Conservation (phyloP, 2,113 vertebrate species). For the Chascanopsetta lugubris region DNA sequence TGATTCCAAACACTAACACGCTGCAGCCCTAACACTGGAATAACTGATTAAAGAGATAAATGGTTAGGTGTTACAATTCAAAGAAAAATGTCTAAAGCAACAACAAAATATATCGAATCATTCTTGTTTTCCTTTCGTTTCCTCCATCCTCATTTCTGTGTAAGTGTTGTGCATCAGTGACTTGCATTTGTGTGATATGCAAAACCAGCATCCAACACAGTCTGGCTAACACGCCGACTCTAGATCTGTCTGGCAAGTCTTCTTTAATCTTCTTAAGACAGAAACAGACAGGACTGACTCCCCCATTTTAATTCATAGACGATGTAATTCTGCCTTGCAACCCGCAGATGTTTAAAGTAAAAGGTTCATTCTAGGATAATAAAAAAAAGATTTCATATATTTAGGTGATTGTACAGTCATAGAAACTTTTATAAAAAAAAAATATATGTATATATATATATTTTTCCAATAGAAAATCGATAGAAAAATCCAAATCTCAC, state of each 20-base stretch:
- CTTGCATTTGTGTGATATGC: slow-evolving; percentile 20
- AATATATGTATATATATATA: too few species aligned
- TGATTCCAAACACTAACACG: neutral
- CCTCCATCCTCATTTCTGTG: neutral
- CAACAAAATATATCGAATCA: neutral
- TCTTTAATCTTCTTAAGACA: slow-evolving; percentile 8
- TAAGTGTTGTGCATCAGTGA: too few species aligned
- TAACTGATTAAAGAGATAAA: slow-evolving; percentile 33
- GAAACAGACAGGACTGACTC: neutral
- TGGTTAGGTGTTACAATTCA: slow-evolving; percentile 12
- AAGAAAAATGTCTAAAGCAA: too few species aligned
- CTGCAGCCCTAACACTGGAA: slow-evolving; percentile 34
- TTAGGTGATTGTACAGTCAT: too few species aligned
- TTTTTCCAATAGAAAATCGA: too few species aligned
- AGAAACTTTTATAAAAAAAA: too few species aligned
- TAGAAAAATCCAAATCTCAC: too few species aligned
- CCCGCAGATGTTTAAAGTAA: too few species aligned
- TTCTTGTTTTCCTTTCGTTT: slow-evolving; percentile 23
- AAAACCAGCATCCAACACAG: slow-evolving; percentile 36
- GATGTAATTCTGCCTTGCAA: too few species aligned
- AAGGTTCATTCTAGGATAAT: too few species aligned
- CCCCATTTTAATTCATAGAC: neutral
- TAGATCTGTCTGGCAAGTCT: slow-evolving; percentile 45
- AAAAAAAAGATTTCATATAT: too few species aligned
- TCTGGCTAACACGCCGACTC: slow-evolving; percentile 42